Conservation (phyloP, 2,888 invertebrate species). For the Sympetrum striolatum region DNA sequence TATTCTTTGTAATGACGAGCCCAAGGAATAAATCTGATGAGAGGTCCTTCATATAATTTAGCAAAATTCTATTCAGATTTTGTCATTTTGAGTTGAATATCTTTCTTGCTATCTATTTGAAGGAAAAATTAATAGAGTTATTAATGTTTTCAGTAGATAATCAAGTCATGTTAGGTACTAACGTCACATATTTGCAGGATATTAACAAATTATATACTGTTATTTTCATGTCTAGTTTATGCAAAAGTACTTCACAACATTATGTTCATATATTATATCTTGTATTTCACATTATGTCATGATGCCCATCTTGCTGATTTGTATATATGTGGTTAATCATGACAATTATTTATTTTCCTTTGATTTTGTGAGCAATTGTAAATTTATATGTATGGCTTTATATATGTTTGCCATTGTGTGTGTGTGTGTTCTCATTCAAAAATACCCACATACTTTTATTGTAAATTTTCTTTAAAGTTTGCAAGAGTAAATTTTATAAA, state of each 20-base stretch:
- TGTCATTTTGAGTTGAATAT: neutral
- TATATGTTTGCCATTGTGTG: neutral
- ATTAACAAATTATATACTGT: neutral
- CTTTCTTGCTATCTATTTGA: neutral
- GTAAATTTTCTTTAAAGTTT: conserved; percentile 1
- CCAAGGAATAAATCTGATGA: too few species aligned
- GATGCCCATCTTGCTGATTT: neutral
- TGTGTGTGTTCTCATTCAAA: neutral
- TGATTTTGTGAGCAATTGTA: neutral
- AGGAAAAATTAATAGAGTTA: neutral
- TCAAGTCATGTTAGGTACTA: neutral
- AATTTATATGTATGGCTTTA: neutral
- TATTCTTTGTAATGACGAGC: too few species aligned
- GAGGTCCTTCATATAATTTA: neutral
- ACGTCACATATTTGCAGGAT: neutral
- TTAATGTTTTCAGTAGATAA: neutral
- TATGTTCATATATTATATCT: neutral
- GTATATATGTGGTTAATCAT: neutral
- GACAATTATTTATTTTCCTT: neutral
- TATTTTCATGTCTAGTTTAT: neutral
- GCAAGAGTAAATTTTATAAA: conserved; percentile 27
- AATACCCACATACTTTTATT: neutral
- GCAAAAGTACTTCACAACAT: neutral
- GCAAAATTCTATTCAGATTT: neutral
- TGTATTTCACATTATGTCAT: neutral